Conservation (phyloP, 1,140 invertebrate species). For the Drosophila rhopaloa region DNA sequence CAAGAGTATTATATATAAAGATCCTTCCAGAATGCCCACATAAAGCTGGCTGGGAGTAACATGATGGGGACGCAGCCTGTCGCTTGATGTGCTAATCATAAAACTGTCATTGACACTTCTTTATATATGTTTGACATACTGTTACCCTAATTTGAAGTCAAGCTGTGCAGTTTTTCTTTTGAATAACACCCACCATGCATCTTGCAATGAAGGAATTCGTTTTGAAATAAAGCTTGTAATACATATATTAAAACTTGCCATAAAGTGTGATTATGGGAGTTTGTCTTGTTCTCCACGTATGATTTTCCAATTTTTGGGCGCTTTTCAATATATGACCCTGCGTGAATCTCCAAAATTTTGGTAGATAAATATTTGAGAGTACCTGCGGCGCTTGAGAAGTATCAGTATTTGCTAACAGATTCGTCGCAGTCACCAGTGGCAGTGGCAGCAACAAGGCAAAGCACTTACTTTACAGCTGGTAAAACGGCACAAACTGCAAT, state of each 20-base stretch:
- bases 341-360: background rate
- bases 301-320: slow-evolving; percentile 2
- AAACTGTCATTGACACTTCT: slow-evolving; percentile 19
- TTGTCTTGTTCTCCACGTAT: slow-evolving; percentile 10
- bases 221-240: background rate
- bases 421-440: slow-evolving; percentile 3
- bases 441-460: slow-evolving; percentile 48
- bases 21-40: slow-evolving; percentile 9
- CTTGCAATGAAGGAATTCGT: slow-evolving; percentile 16
- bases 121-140: slow-evolving; percentile 6
- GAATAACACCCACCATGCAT: slow-evolving; percentile 28
- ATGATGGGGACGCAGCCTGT: background rate
- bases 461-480: slow-evolving; percentile 39
- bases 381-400: background rate
- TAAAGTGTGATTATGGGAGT: background rate
- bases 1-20: background rate
- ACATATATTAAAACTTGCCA: background rate
- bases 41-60: background rate
- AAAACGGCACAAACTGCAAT: slow-evolving; percentile 16
- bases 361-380: too few species aligned
- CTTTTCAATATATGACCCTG: background rate
- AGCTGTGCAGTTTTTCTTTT: slow-evolving; percentile 13
- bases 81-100: background rate
- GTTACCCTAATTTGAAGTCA: slow-evolving; percentile 34
- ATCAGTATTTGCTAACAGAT: slow-evolving; percentile 5